These are phyloP conservation scores for Sphaerophoria taeniata DNA, from an alignment of 2,888 invertebrate genomes.

Conservation along the genomic window DNA sequence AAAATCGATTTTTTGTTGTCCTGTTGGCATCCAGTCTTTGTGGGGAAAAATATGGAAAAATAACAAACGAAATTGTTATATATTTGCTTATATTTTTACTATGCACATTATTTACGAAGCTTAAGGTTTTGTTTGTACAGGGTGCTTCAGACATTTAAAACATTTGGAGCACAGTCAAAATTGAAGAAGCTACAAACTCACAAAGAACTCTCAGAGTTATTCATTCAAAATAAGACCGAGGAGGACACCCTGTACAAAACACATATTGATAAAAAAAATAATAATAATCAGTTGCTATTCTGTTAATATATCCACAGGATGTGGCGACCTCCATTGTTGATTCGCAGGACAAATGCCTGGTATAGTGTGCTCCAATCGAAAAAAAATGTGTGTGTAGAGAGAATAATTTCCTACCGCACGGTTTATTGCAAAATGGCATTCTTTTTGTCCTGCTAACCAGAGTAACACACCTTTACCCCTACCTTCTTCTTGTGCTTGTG, in stretches of 20 bases:
- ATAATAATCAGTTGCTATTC: conserved; percentile 58
- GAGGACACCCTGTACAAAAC: background rate
- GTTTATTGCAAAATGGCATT: conserved; percentile 16
- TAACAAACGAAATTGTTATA: conserved; percentile 28
- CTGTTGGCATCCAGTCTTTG: conserved; percentile 30
- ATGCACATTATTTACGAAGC: background rate
- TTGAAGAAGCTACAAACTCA: too few relatives aligned
- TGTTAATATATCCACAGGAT: conserved; percentile 26
- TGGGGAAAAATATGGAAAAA: conserved; percentile 36
- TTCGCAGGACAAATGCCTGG: conserved; percentile 44
- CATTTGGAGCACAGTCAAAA: too few relatives aligned
- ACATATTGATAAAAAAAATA: conserved; percentile 28
- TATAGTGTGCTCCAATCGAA: conserved; percentile 25
- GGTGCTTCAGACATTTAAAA: background rate
- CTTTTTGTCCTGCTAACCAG: conserved; percentile 24
- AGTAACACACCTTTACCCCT: background rate
- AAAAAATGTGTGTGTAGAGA: conserved; percentile 24
- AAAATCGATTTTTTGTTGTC: conserved; percentile 52
- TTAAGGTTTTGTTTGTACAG: background rate
- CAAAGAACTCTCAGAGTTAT: too few relatives aligned
- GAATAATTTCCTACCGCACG: conserved; percentile 34
- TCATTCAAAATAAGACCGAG: too few relatives aligned
- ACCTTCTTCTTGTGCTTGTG: background rate
- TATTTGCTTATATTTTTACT: background rate
- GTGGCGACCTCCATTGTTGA: conserved; percentile 41